Evolutionary conservation across 92 coral and sea anemone genomes (phyloP).

Genomic region (Porites lobata): DNA sequence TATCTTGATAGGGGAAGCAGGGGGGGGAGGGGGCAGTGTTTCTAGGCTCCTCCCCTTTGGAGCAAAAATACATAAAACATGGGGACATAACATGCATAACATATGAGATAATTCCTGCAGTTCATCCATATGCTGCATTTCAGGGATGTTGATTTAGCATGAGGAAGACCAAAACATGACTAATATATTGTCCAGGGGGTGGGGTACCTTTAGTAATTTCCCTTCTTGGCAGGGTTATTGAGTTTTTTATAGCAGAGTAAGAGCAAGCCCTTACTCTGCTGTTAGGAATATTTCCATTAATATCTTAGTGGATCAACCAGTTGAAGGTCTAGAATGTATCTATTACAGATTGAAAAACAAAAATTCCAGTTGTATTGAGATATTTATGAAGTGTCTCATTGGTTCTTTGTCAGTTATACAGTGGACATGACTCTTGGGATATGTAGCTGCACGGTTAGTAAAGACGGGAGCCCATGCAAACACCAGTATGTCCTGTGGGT

Average conservation of each 20-base stretch:
- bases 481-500: slow-evolving; percentile 74
- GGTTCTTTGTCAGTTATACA: slow-evolving; percentile 50
- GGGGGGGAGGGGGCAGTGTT: no score
- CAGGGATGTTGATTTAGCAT: slow-evolving; percentile 8
- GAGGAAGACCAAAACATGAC: not conserved
- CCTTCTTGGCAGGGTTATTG: no score
- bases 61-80: no score
- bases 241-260: no score
- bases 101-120: slow-evolving; percentile 1
- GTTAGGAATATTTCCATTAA: slow-evolving; percentile 10
- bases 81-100: no score
- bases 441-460: slow-evolving; percentile 71
- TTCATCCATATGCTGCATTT: slow-evolving; percentile 9
- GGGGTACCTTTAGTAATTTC: no score
- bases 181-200: no score
- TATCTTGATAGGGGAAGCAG: not conserved
- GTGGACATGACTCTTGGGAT: slow-evolving; percentile 74
- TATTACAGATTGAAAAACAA: not conserved
- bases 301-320: not conserved
- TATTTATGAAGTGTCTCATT: not conserved
- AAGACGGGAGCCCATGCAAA: slow-evolving; percentile 70
- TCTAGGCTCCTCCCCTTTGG: no score
- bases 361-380: not conserved
- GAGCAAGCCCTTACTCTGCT: slow-evolving; percentile 14
- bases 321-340: not conserved